phyloP scores from a whole-genome alignment of 92 coral and sea anemone genomes.

The Phymanthus crucifer region DNA sequence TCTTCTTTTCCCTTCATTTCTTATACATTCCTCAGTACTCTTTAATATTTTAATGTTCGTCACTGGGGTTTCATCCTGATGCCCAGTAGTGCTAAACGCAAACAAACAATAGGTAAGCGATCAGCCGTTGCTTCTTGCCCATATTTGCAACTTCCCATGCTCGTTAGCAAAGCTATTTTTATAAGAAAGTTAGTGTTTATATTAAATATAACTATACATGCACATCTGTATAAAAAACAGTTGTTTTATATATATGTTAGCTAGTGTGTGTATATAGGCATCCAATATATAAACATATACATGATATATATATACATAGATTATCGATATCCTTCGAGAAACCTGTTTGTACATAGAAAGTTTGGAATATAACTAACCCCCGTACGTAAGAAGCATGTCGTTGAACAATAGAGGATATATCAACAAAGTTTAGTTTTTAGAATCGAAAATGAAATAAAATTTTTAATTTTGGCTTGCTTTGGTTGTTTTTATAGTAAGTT shows the following conservation, averaged over 20 bases:
- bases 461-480: constrained; percentile 57
- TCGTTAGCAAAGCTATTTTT: constrained; percentile 15
- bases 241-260: constrained; percentile 6
- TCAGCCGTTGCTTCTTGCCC: not conserved
- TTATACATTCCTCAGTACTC: not conserved
- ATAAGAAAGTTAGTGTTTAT: constrained; percentile 13
- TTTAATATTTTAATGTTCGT: no score
- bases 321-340: constrained; percentile 1
- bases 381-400: constrained; percentile 41
- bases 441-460: constrained; percentile 57
- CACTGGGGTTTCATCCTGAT: not conserved
- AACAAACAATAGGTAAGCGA: no score
- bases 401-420: constrained; percentile 53
- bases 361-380: constrained; percentile 35
- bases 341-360: constrained; percentile 7
- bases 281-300: not conserved
- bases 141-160: not conserved
- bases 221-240: not conserved
- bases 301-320: constrained; percentile 5
- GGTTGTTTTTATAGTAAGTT: not conserved
- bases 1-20: not conserved
- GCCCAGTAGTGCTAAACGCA: no score
- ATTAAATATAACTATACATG: constrained; percentile 10
- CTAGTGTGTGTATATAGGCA: not conserved
- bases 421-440: constrained; percentile 62